A percentile compares a stretch with the other conserved stretches of the same genome.
These are phyloP conservation scores for Rapana venosa DNA, from an alignment of 2,888 invertebrate species.

Conservation along the genomic window DNA sequence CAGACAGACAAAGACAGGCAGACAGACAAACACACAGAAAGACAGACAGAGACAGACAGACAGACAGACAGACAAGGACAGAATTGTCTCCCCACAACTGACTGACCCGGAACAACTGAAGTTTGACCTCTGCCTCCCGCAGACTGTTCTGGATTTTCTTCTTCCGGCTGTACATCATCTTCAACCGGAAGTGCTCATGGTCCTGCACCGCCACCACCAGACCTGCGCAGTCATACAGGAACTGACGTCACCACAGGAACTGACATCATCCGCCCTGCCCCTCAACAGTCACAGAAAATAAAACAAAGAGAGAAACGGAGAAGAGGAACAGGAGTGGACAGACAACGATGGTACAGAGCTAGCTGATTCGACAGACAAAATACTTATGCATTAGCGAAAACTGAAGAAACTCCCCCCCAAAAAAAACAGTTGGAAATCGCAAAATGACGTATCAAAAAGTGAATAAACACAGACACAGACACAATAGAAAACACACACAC, in stretches of 20 bases:
- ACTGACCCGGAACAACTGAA: conserved; percentile 68
- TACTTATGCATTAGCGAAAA: too few relatives aligned
- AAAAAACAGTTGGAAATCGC: too few relatives aligned
- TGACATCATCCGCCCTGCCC: too few relatives aligned
- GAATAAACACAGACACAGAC: too few relatives aligned
- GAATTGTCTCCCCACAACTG: too few relatives aligned
- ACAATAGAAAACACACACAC: too few relatives aligned
- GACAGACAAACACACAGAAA: not conserved
- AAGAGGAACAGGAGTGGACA: not conserved
- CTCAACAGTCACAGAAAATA: not conserved
- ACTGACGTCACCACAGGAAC: not conserved
- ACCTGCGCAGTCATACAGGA: conserved; percentile 54
- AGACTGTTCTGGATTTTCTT: conserved; percentile 71
- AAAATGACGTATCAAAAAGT: too few relatives aligned
- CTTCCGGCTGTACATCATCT: conserved; percentile 71
- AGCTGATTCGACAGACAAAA: too few relatives aligned
- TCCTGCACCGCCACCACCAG: conserved; percentile 72
- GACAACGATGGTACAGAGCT: not conserved
- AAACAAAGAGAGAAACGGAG: conserved; percentile 1
- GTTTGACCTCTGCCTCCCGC: conserved; percentile 67
- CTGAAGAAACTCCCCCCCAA: too few relatives aligned
- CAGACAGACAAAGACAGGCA: not conserved
- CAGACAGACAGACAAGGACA: not conserved
- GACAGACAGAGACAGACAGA: not conserved
- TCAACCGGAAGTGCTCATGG: conserved; percentile 73